Evolutionary conservation across 1,140 invertebrate species (phyloP).

Genomic region (Asobara japonica): DNA sequence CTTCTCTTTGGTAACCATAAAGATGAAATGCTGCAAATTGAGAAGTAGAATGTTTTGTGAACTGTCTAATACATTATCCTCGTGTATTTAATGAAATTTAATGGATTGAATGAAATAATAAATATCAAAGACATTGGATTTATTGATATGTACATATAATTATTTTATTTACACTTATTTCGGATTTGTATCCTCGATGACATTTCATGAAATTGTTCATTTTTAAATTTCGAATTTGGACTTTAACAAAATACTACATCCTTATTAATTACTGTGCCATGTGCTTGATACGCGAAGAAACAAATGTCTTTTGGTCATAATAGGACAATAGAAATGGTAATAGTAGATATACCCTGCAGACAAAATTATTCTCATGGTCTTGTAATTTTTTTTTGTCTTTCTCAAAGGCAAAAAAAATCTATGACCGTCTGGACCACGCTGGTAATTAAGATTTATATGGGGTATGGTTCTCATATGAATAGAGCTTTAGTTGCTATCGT

Average conservation of each 20-base stretch:
- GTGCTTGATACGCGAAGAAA: background rate
- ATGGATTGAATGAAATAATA: no score
- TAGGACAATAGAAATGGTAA: conserved; percentile 49
- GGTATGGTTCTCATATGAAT: conserved; percentile 30
- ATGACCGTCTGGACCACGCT: background rate
- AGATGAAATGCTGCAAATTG: no score
- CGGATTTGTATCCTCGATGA: conserved; percentile 34
- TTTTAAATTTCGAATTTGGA: conserved; percentile 1
- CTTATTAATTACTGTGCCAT: conserved; percentile 54
- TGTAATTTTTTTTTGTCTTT: background rate
- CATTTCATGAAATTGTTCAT: conserved; percentile 38
- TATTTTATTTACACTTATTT: conserved; percentile 59
- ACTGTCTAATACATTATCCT: no score
- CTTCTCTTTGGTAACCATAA: no score
- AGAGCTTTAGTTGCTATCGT: conserved; percentile 51
- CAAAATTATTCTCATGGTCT: conserved; percentile 33
- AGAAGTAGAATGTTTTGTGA: no score
- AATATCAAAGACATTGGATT: conserved; percentile 56
- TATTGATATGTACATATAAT: conserved; percentile 66
- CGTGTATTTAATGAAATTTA: no score
- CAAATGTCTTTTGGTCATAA: conserved; percentile 49
- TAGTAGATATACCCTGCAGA: conserved; percentile 53
- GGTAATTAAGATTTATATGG: background rate
- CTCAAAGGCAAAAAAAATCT: background rate
- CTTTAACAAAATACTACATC: conserved; percentile 60